Percentiles rank a stretch among this genome's conserved stretches.
Evolutionary conservation across 1,140 invertebrate species (phyloP).

Genomic region (Zaprionus tsacasi): DNA sequence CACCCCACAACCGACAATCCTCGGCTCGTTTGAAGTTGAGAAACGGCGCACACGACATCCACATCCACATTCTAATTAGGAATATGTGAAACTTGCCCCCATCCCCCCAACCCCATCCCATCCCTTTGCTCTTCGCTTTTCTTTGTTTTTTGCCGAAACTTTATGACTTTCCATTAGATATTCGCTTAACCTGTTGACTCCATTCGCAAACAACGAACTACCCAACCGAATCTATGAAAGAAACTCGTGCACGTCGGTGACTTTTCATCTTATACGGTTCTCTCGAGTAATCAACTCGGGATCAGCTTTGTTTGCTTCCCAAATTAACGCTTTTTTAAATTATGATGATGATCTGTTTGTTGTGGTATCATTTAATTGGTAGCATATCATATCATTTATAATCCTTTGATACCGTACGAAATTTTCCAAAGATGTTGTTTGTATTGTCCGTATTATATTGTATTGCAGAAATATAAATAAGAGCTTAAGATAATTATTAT

Average conservation of each 20-base stretch:
- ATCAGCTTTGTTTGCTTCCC: conserved; percentile 9
- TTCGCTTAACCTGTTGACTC: conserved; percentile 48
- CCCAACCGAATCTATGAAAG: background rate
- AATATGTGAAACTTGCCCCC: conserved; percentile 28
- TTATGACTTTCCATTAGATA: conserved; percentile 35
- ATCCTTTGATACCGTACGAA: background rate
- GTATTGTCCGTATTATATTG: background rate
- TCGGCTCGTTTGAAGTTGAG: conserved; percentile 34
- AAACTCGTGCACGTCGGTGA: conserved; percentile 16
- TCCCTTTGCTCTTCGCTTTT: conserved; percentile 18
- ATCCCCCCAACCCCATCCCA: background rate
- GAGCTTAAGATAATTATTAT: too few species aligned
- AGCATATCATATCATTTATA: background rate
- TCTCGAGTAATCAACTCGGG: background rate
- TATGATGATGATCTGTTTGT: background rate
- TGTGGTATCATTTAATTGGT: background rate
- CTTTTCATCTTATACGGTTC: conserved; percentile 21
- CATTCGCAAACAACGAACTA: conserved; percentile 3
- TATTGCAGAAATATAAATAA: too few species aligned
- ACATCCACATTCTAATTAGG: conserved; percentile 45
- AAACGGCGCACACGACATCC: conserved; percentile 36
- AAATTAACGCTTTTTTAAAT: conserved; percentile 4
- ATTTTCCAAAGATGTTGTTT: background rate
- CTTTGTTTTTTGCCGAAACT: conserved; percentile 38
- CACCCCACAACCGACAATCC: background rate